Evolutionary conservation across 2,888 invertebrate species (phyloP).

Genomic region (Drosophila niveifrons): DNA sequence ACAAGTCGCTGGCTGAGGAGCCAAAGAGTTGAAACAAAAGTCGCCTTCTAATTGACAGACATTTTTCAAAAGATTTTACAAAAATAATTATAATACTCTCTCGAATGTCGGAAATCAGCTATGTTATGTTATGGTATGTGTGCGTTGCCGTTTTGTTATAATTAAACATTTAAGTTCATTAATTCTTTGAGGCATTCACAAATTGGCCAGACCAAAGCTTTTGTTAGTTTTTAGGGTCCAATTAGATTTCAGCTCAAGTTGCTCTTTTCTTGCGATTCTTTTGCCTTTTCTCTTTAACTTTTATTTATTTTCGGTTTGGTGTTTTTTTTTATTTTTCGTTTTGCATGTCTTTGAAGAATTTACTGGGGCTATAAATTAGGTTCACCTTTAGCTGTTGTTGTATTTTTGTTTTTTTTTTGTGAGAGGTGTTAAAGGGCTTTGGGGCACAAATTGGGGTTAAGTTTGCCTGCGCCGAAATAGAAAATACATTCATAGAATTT

Average conservation of each 20-base stretch:
- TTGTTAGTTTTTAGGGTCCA: conserved; percentile 62
- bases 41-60: conserved; percentile 68
- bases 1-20: conserved; percentile 18
- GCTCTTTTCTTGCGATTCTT: conserved; percentile 32
- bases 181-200: conserved; percentile 48
- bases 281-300: conserved; percentile 2
- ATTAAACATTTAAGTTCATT: conserved; percentile 78
- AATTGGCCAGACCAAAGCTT: conserved; percentile 42
- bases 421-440: conserved; percentile 54
- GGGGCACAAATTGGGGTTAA: conserved; percentile 51
- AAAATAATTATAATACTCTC: conserved; percentile 42
- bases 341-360: conserved; percentile 52
- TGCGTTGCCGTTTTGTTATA: conserved; percentile 53
- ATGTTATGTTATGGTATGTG: conserved; percentile 11
- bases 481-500: no score
- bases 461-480: conserved; percentile 13
- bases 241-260: conserved; percentile 67
- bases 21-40: conserved; percentile 35
- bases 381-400: conserved; percentile 54
- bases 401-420: no score
- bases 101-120: conserved; percentile 5
- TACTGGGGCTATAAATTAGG: conserved; percentile 67
- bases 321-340: no score
- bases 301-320: neutral
- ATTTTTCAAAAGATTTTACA: conserved; percentile 70